Evolutionary conservation across 2,888 invertebrate genomes (phyloP), one percentile per base, ranked within the genome.

Genomic region (Cosmopolites sordidus): DNA sequence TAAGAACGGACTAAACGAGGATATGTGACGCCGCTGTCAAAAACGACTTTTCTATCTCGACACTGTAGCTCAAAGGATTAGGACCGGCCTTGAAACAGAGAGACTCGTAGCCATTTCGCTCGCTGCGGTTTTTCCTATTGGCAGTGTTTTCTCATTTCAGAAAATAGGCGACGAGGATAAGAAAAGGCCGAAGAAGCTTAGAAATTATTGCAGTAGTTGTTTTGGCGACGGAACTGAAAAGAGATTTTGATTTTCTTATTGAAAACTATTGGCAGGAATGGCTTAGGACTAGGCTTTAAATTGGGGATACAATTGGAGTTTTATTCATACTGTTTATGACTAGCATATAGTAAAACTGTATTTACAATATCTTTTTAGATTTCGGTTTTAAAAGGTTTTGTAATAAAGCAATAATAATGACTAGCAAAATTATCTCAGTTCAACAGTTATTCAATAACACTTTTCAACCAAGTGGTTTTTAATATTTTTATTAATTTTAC

Each of bases 141-240:
- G 52, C 52, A 56, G 52, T 56, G 56, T 56, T 56, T 56, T 53
- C 52, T 56, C 52, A 56, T 56, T 53, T 56, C 52, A 51, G 44
- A 16, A 51, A 52, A 56, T 52, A 48, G 55, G 51, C 54, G 47
- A 37, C 47, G 33, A 37, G 54, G 50, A 54, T 54, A 54, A 54
- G 50, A 54, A 54, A 43, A 46, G 50, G 37, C 38, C 47, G 44
- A 41, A 48, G 56, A 47, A 42, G 45, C 51, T 56, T 51, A 52
- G 45, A 51, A 56, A 56, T 56, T 56, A 56, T 56, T 51, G 51
- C 12, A 11, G 33, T 33, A 33, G 33, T 33, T 12, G 33, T 12
- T 33, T n/a, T 17, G 43, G 45, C n/a, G 29, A 41, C 46, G 47
- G 39, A 46, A 50, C 46, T 46, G 50, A 50, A 50, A 38, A 47